Evolutionary conservation across 2,797 vertebrate species (phyloP), one percentile per base, ranked within the genome.

Genomic region (Lateolabrax maculatus): DNA sequence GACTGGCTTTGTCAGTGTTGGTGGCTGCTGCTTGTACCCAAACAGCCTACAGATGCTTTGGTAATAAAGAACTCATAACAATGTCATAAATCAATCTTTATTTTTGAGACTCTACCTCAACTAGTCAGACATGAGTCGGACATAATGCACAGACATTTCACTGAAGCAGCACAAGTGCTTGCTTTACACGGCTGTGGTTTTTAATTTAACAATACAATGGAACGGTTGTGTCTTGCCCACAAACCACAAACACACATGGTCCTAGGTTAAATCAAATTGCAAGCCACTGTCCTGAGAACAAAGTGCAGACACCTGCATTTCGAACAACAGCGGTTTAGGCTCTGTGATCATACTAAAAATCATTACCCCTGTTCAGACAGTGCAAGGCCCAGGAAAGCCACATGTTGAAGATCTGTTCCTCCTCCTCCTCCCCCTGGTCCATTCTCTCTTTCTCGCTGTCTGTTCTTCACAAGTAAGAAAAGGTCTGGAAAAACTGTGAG

Each of bases 401-500:
- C 41, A 69, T 77, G 66, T 67, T 65, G 48, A 36, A 69, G 36
- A 77, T 52, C 57, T 60, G 23, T 75, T 80, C 60, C 62, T 83
- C 55, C 29, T 46, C 52, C 52, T 65, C 29, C 44, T 56, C 34
- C 37, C 67, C 29, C 44, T 72, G 23, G 58, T 44, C 0, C 9
- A n/a, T 39, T 53, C 37, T 79, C 15, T 19, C 3, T 37, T 72
- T 69, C 46, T 57, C 57, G 6, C 43, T 23, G 29, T 62, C 43
- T 75, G 48, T 71, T 79, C 53, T 31, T 83, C 80, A 70, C 18
- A 51, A 68, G 65, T 67, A 27, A 67, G 46, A 39, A 53, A 52
- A 68, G 19, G 55, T 77, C 72, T 86, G 85, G 81, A 91, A 87
- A 89, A 87, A 84, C 21, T 75, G 67, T 49, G 86, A 83, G 82